A percentile compares a stretch with the other conserved stretches of the same genome.
These are phyloP conservation scores for Stercorarius parasiticus DNA, from an alignment of 2,113 vertebrate genomes.

Conservation along the genomic window DNA sequence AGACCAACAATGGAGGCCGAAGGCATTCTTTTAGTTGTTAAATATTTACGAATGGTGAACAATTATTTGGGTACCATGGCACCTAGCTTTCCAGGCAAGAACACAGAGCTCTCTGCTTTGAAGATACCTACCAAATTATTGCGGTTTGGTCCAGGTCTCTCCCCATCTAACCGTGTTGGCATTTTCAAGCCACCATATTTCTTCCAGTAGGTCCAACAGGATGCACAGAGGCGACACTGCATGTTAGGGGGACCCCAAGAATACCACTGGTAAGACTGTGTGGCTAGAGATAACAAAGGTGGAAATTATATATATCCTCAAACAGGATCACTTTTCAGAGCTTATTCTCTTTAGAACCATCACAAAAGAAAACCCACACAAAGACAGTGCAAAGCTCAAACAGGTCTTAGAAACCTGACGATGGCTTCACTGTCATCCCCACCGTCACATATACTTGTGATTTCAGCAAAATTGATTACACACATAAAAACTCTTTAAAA, in stretches of 20 bases:
- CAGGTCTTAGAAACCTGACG: not conserved
- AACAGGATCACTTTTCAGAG: slow-evolving; percentile 65
- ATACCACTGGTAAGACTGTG: slow-evolving; percentile 99
- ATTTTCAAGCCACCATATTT: slow-evolving; percentile 99
- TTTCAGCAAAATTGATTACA: not conserved
- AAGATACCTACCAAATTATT: slow-evolving; percentile 84
- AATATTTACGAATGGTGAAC: not conserved
- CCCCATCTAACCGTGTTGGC: slow-evolving; percentile 95
- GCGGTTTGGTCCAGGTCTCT: slow-evolving; percentile 95
- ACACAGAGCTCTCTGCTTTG: not conserved
- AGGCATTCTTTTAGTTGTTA: not conserved
- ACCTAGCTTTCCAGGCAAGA: not conserved
- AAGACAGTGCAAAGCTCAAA: not conserved
- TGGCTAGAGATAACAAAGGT: slow-evolving; percentile 84
- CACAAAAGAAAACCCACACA: not conserved
- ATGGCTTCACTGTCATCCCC: not conserved
- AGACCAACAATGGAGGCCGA: not conserved
- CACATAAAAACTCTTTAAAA: not conserved
- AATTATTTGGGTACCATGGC: not conserved
- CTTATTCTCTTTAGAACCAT: slow-evolving; percentile 38
- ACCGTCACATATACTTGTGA: not conserved
- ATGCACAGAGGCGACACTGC: slow-evolving; percentile 97
- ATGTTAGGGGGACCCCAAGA: slow-evolving; percentile 99
- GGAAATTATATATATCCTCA: slow-evolving; percentile 77
- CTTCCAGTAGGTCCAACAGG: slow-evolving; percentile 99